phyloP scores from a whole-genome alignment of 2,797 vertebrate species.

The Spondyliosoma cantharus region DNA sequence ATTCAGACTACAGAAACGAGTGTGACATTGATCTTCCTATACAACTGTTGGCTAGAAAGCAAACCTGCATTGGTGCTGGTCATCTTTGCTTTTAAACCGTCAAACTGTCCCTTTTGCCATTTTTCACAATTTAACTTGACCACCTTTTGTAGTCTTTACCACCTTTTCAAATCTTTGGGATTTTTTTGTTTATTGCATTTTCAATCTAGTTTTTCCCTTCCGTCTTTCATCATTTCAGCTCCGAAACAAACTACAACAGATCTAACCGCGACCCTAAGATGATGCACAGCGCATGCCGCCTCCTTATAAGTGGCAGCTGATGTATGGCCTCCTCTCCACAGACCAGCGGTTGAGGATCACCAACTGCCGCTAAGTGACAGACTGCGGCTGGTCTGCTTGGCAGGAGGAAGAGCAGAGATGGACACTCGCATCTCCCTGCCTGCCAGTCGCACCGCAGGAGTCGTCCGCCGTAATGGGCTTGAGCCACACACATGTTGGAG shows the following conservation, averaged over 20 bases:
- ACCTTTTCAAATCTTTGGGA: background rate
- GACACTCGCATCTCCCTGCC: constrained; percentile 63
- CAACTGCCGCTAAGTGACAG: constrained; percentile 65
- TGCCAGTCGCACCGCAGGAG: constrained; percentile 69
- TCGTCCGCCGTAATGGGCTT: constrained; percentile 63
- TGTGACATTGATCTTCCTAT: no score
- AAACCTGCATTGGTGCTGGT: no score
- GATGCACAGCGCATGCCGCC: constrained; percentile 15
- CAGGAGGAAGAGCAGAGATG: constrained; percentile 61
- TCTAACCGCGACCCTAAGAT: constrained; percentile 21
- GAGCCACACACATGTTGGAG: constrained; percentile 54
- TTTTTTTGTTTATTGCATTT: no score
- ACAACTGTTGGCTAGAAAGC: background rate
- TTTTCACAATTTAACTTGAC: no score
- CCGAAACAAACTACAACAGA: constrained; percentile 6
- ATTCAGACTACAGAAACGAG: background rate
- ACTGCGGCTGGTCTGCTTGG: constrained; percentile 58
- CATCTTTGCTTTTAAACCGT: no score
- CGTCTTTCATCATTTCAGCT: background rate
- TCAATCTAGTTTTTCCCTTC: no score
- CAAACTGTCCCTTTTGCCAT: no score
- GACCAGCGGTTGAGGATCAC: constrained; percentile 48
- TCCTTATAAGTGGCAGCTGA: constrained; percentile 29
- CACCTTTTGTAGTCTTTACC: background rate
- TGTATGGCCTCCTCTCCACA: constrained; percentile 8